Evolutionary conservation across 2,797 vertebrate genomes (phyloP).

Genomic region (Mycteria americana): DNA sequence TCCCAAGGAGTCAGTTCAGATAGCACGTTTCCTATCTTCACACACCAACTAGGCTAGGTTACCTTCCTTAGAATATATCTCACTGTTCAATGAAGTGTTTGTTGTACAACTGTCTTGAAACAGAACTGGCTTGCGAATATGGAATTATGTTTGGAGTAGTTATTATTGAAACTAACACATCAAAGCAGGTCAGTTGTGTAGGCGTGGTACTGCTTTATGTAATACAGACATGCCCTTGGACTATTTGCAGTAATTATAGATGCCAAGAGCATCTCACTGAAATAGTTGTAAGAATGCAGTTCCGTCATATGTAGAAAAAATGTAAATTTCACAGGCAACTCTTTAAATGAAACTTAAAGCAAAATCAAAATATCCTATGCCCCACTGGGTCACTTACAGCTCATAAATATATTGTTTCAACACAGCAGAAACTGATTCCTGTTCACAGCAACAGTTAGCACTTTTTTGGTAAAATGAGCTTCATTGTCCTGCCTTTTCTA

Average conservation of each 20-base stretch:
- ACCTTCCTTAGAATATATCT: neutral
- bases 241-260: neutral
- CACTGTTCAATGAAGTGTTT: neutral
- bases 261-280: neutral
- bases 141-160: neutral
- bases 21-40: neutral
- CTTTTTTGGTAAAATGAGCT: neutral
- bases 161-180: neutral
- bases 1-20: neutral
- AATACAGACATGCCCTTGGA: neutral
- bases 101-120: neutral
- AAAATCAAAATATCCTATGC: neutral
- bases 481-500: neutral
- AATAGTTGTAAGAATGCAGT: neutral
- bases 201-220: neutral
- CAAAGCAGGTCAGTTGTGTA: neutral
- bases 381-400: neutral
- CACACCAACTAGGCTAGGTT: neutral
- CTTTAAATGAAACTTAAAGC: neutral
- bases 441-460: neutral
- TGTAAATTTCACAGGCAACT: neutral
- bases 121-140: neutral
- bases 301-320: neutral
- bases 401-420: neutral
- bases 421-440: neutral